phyloP scores from a whole-genome alignment of 2,797 vertebrate genomes.

The Microchirus variegatus region DNA sequence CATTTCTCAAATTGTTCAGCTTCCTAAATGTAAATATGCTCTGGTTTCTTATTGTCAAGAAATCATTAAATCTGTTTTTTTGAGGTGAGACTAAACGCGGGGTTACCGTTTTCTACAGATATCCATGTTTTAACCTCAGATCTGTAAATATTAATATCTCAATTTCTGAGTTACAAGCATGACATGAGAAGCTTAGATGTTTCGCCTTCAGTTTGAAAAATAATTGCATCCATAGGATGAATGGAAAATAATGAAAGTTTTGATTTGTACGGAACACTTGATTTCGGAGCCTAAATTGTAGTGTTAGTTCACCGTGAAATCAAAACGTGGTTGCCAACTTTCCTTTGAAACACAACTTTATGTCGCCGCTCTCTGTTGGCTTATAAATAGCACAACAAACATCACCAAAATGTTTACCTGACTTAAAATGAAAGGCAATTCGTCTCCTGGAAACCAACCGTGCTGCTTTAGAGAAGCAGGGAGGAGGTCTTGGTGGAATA shows the following conservation, averaged over 20 bases:
- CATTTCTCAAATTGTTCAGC: too few relatives aligned
- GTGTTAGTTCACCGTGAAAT: slow-evolving; percentile 25
- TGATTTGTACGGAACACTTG: slow-evolving; percentile 5
- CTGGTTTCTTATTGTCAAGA: too few relatives aligned
- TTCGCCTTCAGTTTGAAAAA: too few relatives aligned
- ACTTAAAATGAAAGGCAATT: slow-evolving; percentile 55
- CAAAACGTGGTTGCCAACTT: slow-evolving; percentile 19
- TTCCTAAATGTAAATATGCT: too few relatives aligned
- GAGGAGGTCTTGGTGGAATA: slow-evolving; percentile 9
- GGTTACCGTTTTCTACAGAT: too few relatives aligned
- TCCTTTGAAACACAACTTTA: slow-evolving; percentile 29
- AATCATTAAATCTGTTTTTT: too few relatives aligned
- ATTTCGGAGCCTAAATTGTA: slow-evolving; percentile 8
- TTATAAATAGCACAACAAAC: slow-evolving; percentile 57
- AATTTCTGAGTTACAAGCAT: too few relatives aligned
- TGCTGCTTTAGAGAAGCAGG: slow-evolving; percentile 19
- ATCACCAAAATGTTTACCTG: slow-evolving; percentile 55
- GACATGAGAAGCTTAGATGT: too few relatives aligned
- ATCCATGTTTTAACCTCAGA: too few relatives aligned
- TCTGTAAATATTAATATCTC: too few relatives aligned
- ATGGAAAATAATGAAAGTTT: background rate
- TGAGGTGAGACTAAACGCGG: too few relatives aligned
- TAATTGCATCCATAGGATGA: too few relatives aligned
- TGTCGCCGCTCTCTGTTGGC: slow-evolving; percentile 31
- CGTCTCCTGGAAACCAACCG: slow-evolving; percentile 42